A percentile compares a stretch with the other conserved stretches of the same genome.
These are phyloP conservation scores for Brachionus rubens DNA, from an alignment of 1,140 invertebrate genomes.

Conservation along the genomic window DNA sequence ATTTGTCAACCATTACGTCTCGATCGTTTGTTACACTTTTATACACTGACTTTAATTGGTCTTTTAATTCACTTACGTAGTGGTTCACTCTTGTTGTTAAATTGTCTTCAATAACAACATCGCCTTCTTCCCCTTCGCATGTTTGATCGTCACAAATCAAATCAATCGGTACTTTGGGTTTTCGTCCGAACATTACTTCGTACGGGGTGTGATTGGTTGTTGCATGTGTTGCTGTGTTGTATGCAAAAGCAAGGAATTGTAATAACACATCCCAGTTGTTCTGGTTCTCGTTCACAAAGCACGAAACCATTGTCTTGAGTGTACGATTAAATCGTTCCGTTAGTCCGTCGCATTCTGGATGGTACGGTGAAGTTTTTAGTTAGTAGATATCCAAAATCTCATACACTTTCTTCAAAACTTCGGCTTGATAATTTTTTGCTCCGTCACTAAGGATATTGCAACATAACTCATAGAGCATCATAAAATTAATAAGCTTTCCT, in stretches of 20 bases:
- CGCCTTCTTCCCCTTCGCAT: too few relatives aligned
- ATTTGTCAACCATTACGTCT: neutral
- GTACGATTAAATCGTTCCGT: neutral
- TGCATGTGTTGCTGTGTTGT: conserved; percentile 15
- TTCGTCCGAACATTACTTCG: too few relatives aligned
- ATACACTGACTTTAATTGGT: neutral
- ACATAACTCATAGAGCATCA: neutral
- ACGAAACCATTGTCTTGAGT: neutral
- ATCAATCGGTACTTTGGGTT: too few relatives aligned
- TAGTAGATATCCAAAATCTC: neutral
- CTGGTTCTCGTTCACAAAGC: neutral
- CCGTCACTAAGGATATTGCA: neutral
- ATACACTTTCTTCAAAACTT: conserved; percentile 44
- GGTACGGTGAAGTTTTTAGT: conserved; percentile 36
- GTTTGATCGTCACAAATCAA: too few relatives aligned
- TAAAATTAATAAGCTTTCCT: neutral
- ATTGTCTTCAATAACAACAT: too few relatives aligned
- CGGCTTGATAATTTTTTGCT: conserved; percentile 47
- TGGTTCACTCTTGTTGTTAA: too few relatives aligned
- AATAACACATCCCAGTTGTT: conserved; percentile 3
- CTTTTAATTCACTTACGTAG: neutral
- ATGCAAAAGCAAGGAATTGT: neutral
- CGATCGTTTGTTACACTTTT: neutral
- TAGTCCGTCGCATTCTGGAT: neutral
- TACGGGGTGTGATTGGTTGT: conserved; percentile 11